These are phyloP conservation scores for Sipha maydis DNA, from an alignment of 2,888 invertebrate species.

Conservation along the genomic window DNA sequence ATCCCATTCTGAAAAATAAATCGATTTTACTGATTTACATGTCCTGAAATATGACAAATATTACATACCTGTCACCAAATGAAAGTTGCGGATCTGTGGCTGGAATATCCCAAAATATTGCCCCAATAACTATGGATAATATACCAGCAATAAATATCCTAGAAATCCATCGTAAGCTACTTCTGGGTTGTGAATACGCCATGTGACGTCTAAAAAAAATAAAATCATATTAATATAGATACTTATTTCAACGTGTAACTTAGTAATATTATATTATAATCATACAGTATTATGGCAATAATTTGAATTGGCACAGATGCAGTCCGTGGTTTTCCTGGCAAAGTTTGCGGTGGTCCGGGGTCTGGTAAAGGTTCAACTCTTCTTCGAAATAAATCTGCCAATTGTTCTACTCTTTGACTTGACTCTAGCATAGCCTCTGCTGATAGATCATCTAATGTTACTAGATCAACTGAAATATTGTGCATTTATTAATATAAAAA, in stretches of 20 bases:
- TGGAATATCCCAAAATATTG: slow-evolving; percentile 90
- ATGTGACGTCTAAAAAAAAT: slow-evolving; percentile 67
- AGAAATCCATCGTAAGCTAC: slow-evolving; percentile 81
- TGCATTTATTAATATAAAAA: neutral
- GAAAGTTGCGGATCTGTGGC: slow-evolving; percentile 76
- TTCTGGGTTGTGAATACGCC: slow-evolving; percentile 87
- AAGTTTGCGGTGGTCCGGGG: slow-evolving; percentile 82
- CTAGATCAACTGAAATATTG: slow-evolving; percentile 82
- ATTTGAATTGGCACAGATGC: slow-evolving; percentile 78
- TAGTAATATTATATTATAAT: neutral
- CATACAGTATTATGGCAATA: slow-evolving; percentile 76
- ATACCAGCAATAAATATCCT: slow-evolving; percentile 82
- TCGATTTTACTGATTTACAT: neutral
- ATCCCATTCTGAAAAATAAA: slow-evolving; percentile 74
- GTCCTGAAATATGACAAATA: neutral
- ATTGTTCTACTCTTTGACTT: slow-evolving; percentile 88
- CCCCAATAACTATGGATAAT: slow-evolving; percentile 84
- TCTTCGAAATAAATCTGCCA: slow-evolving; percentile 83
- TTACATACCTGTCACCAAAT: slow-evolving; percentile 65
- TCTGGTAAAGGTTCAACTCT: slow-evolving; percentile 75
- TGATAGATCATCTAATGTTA: slow-evolving; percentile 91
- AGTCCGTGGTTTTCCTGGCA: slow-evolving; percentile 75
- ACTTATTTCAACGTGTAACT: slow-evolving; percentile 27
- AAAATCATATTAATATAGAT: slow-evolving; percentile 9
- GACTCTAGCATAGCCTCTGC: slow-evolving; percentile 95